Base-by-base conservation (phyloP, 2,113 vertebrate species). In the Agapornis roseicollis region DNA sequence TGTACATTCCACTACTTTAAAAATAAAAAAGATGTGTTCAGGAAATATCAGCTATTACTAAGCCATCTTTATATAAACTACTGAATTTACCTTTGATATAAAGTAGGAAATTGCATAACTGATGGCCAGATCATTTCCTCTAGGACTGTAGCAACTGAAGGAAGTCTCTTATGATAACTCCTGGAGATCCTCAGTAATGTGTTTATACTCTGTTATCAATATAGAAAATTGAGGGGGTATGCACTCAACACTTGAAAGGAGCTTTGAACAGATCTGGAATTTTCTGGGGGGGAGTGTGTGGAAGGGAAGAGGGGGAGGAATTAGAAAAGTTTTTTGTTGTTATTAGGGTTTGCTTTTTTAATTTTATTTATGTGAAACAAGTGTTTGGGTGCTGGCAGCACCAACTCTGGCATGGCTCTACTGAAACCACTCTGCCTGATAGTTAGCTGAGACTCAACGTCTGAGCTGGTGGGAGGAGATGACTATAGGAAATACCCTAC, bases 401-500 rank as follows among this genome's bases (percentile, higher is more conserved):
- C 13, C 23, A 49, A 13, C n/a, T 77, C 37, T 61, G 84, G 66
- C 58, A 79, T 0, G 0, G 49, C 33, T 79, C 37, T 82, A 42
- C 64, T 69, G 87, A 92, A 94, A 89, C 66, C 22, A 27, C 4
- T 6, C 29, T 87, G 58, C 35, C 70, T 56, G 37, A 25, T 16
- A 76, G 89, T 55, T 74, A 76, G 78, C 60, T 74, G 85, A 85
- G 46, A 80, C 53, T 35, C 61, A 88, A 94, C 37, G 31, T 73
- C 79, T 20, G 65, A 81, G 68, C 10, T 0, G 3, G 42, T 61
- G 78, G 60, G 91, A 95, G 73, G 87, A 94, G 89, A 94, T 85
- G 78, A 94, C 53, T 90, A 77, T 66, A 94, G 91, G 90, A 96
- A 96, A 96, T 80, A 91, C 65, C 79, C 82, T 73, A 47, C 46